These are phyloP conservation scores for Stercorarius parasiticus DNA, from an alignment of 2,113 vertebrate genomes.

Conservation along the genomic window DNA sequence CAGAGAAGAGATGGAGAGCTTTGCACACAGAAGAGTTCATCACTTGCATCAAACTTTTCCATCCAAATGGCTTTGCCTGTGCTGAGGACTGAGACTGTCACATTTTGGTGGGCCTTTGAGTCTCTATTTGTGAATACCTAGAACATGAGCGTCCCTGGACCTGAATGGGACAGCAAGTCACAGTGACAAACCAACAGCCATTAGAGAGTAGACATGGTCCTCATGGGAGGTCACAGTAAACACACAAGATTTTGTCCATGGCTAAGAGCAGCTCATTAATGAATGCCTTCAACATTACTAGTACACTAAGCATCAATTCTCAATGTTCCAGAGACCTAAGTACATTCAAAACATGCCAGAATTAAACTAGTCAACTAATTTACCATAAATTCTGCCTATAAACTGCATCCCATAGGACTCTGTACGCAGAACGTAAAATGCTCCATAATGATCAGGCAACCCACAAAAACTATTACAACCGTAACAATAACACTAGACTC, in stretches of 20 bases:
- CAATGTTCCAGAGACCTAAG: neutral
- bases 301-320: neutral
- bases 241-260: neutral
- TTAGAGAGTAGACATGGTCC: neutral
- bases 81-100: neutral
- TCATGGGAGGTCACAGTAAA: neutral
- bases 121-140: neutral
- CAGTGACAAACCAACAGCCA: neutral
- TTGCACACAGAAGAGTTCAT: neutral
- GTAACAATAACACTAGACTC: neutral
- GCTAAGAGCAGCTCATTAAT: neutral
- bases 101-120: neutral
- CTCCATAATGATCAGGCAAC: neutral
- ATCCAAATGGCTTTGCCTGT: neutral
- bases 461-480: neutral
- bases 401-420: neutral
- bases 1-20: neutral
- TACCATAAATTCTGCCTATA: neutral
- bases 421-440: neutral
- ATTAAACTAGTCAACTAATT: slow-evolving; percentile 8
- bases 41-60: neutral
- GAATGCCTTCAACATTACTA: neutral
- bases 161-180: neutral
- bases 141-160: neutral
- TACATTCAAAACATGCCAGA: neutral